Evolutionary conservation across 1,140 invertebrate genomes (phyloP), one percentile per base, ranked within the genome.

Genomic region (Diuraphis noxia): DNA sequence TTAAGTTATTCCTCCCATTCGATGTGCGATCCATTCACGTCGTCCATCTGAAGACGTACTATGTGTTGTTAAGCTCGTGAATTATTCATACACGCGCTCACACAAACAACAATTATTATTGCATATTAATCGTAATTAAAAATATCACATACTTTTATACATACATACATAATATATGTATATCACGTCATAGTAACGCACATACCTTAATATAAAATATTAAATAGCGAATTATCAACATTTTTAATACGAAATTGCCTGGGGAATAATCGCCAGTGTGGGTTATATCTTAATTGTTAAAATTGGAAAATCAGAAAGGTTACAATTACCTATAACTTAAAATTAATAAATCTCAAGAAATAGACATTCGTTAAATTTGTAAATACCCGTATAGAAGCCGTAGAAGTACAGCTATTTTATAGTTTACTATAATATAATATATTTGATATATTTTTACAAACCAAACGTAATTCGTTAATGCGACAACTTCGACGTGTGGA

Each of bases 1-100:
- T 72, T 72, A 72, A 41, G 25, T 90, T 90, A 90, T 90, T 90
- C 88, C 88, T 90, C 88, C 88, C 63, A 36, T 90, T 46, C 72
- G 56, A 34, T 38, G 86, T 56, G 52, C 85, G 40, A 81, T 30
- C 81, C 81, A 41, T 41, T 41, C 10, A 5, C 81, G 79, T 82
- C 10, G 38, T 82, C 38, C 38, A 30, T 84, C 19, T 34, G 8
- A 34, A 79, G 34, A 36, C 2, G 34, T 21, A 79, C n/a, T 79
- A 79, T 79, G 36, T 4, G 19, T 79, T 36, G 36, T 79, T 72
- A 72, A 72, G n/a, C 30, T 72, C 56, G 30, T 72, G 30, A n/a
- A 72, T 72, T 72, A 72, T n/a, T 72, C 4, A 72, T 63, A 63
- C 4, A 4, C 56, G 30, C 56, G 56, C 46, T 19, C 46, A 7